A percentile compares a stretch with the other conserved stretches of the same genome.
phyloP scores from a whole-genome alignment of 2,797 vertebrate genomes.

The Masticophis lateralis region DNA sequence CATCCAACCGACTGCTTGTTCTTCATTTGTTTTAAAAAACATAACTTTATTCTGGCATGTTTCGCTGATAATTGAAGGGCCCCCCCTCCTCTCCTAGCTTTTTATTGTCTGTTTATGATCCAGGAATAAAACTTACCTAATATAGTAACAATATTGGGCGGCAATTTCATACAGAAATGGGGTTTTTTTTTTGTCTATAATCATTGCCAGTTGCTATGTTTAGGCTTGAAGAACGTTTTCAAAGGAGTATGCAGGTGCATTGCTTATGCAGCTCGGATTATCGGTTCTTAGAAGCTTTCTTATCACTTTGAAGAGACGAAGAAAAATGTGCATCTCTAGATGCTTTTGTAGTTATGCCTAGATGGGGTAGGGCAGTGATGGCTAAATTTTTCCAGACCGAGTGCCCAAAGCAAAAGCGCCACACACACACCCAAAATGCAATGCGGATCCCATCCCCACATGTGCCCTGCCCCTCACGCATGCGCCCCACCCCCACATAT shows the following conservation, averaged over 20 bases:
- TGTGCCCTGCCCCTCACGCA: too few species aligned
- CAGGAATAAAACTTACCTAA: slow-evolving; percentile 19
- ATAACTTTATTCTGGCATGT: slow-evolving; percentile 21
- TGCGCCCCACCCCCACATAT: too few species aligned
- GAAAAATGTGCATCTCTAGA: slow-evolving; percentile 49
- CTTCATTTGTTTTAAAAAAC: slow-evolving; percentile 49
- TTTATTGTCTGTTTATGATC: slow-evolving; percentile 27
- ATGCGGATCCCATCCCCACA: too few species aligned
- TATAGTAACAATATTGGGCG: slow-evolving; percentile 45
- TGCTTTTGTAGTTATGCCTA: slow-evolving; percentile 38
- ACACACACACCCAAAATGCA: too few species aligned
- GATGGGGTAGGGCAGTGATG: not conserved
- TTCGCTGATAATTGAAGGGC: slow-evolving; percentile 34
- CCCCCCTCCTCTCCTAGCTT: not conserved
- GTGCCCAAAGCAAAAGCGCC: too few species aligned
- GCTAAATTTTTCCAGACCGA: too few species aligned
- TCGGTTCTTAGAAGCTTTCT: slow-evolving; percentile 50
- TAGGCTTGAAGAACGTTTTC: slow-evolving; percentile 55
- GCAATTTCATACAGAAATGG: slow-evolving; percentile 47
- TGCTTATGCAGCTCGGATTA: slow-evolving; percentile 30
- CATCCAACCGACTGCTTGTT: slow-evolving; percentile 33
- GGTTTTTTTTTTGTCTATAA: slow-evolving; percentile 19
- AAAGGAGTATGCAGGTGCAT: slow-evolving; percentile 43
- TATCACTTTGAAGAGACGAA: slow-evolving; percentile 49
- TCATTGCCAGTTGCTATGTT: slow-evolving; percentile 45